Conservation (phyloP, 2,888 invertebrate species). For the Hymenopus coronatus region DNA sequence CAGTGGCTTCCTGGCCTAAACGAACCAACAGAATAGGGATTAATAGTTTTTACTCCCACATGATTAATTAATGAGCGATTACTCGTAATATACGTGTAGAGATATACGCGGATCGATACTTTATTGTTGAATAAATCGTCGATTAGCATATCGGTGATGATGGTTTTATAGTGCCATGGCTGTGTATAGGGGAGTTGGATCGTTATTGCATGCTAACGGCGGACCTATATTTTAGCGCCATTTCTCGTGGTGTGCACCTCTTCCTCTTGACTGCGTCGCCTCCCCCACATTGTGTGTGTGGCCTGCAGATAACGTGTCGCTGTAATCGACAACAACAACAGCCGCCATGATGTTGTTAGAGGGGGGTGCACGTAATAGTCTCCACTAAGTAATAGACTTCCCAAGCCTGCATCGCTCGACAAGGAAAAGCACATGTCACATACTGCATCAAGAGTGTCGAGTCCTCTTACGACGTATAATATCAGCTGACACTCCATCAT, state of each 20-base stretch:
- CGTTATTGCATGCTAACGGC: neutral
- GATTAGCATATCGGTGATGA: no score
- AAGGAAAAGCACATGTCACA: neutral
- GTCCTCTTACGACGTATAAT: no score
- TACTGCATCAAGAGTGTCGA: neutral
- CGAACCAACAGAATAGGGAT: no score
- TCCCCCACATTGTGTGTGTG: slow-evolving; percentile 12
- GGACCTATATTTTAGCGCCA: slow-evolving; percentile 1
- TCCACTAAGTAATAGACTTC: slow-evolving; percentile 5
- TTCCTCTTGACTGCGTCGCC: slow-evolving; percentile 16
- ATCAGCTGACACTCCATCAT: no score
- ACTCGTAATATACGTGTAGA: no score
- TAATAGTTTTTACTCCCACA: no score
- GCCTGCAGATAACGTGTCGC: slow-evolving; percentile 11
- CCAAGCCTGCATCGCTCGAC: neutral
- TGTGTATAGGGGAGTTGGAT: neutral
- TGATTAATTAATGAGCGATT: no score
- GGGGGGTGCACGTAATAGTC: neutral
- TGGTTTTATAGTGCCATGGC: no score
- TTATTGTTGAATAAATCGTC: no score
- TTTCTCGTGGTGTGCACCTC: slow-evolving; percentile 8
- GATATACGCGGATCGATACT: no score
- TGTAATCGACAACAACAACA: slow-evolving; percentile 12
- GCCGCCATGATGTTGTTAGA: neutral
- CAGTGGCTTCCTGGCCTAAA: no score